Conservation (phyloP, 2,888 invertebrate genomes). For the Thera britannica region DNA sequence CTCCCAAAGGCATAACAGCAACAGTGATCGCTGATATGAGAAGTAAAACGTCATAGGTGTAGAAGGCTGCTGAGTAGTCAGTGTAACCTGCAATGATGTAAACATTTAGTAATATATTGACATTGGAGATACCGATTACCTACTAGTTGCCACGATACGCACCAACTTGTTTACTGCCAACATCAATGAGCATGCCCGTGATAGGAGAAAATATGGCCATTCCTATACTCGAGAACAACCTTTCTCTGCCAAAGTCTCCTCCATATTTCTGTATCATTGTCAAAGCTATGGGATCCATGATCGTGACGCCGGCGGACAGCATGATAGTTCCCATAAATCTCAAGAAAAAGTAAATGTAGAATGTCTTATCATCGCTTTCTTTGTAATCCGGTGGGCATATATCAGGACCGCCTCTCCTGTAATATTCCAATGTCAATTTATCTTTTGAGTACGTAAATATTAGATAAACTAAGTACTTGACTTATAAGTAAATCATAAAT, state of each 20-base stretch:
- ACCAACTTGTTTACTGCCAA: slow-evolving; percentile 85
- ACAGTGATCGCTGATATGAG: slow-evolving; percentile 90
- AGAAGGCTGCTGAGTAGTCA: slow-evolving; percentile 95
- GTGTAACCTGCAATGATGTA: slow-evolving; percentile 86
- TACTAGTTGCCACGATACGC: slow-evolving; percentile 62
- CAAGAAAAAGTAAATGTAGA: slow-evolving; percentile 93
- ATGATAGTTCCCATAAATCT: slow-evolving; percentile 92
- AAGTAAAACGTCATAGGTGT: slow-evolving; percentile 90
- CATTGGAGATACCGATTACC: slow-evolving; percentile 70
- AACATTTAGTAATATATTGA: slow-evolving; percentile 64
- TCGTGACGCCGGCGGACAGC: slow-evolving; percentile 93
- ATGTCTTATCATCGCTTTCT: slow-evolving; percentile 90
- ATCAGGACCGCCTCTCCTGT: slow-evolving; percentile 89
- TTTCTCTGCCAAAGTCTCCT: slow-evolving; percentile 92
- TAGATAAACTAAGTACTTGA: slow-evolving; percentile 56
- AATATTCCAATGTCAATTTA: slow-evolving; percentile 68
- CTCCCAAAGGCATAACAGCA: slow-evolving; percentile 91
- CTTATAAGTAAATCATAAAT: slow-evolving; percentile 54
- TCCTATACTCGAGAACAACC: slow-evolving; percentile 91
- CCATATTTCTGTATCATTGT: slow-evolving; percentile 94
- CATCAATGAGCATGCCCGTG: slow-evolving; percentile 91
- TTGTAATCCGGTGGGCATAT: slow-evolving; percentile 92
- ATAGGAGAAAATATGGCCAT: slow-evolving; percentile 93
- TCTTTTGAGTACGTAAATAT: slow-evolving; percentile 52
- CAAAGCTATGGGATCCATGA: slow-evolving; percentile 94